A percentile compares a stretch with the other conserved stretches of the same genome.
Evolutionary conservation across 2,113 vertebrate species (phyloP).

Genomic region (Narcine bancroftii): DNA sequence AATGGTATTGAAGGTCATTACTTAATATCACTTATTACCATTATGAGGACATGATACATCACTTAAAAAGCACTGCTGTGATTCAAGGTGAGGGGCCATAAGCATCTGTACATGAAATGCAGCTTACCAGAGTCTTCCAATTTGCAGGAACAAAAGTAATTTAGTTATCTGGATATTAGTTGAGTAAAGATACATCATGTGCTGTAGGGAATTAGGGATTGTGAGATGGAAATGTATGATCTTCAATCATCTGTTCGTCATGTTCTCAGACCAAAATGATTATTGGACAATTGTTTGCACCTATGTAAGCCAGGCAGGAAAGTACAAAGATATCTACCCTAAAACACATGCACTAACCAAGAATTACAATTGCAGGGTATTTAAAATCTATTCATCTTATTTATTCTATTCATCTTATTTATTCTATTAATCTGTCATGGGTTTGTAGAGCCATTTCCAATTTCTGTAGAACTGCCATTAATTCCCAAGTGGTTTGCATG

Average conservation of each 20-base stretch:
- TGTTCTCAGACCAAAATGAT: not conserved
- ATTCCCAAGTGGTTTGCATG: not conserved
- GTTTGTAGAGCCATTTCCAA: not conserved
- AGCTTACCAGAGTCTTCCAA: not conserved
- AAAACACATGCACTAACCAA: not conserved
- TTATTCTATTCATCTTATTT: not conserved
- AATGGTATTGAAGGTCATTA: no score
- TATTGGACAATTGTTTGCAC: not conserved
- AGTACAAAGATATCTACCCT: not conserved
- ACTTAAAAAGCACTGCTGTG: not conserved
- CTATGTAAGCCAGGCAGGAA: not conserved
- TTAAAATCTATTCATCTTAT: not conserved
- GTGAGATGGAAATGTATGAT: not conserved
- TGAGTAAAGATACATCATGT: not conserved
- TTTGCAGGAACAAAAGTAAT: not conserved
- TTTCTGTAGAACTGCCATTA: not conserved
- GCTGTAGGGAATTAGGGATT: not conserved
- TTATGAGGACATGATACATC: not conserved
- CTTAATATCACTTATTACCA: not conserved
- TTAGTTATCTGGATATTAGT: not conserved
- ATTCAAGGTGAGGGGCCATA: not conserved
- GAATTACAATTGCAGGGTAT: not conserved
- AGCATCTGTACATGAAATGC: not conserved
- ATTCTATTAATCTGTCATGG: not conserved
- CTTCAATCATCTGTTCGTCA: not conserved